Percentiles rank a stretch among this genome's conserved stretches.
Conservation (phyloP, 1,140 invertebrate species). For the Papilio helenus region DNA sequence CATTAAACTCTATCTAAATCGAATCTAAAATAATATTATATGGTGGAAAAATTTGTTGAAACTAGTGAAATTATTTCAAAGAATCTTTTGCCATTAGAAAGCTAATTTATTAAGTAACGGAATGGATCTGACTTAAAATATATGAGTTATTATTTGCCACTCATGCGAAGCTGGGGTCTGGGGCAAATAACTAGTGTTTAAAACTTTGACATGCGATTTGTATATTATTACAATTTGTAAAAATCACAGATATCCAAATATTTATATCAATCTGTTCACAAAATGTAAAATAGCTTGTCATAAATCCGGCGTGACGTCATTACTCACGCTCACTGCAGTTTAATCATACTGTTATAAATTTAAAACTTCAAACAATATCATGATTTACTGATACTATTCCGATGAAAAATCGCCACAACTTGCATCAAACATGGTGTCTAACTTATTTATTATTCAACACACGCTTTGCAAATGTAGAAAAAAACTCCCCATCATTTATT, state of each 20-base stretch:
- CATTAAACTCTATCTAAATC: background rate
- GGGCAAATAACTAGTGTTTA: background rate
- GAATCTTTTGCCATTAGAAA: too few species aligned
- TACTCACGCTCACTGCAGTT: slow-evolving; percentile 8
- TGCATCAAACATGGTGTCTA: slow-evolving; percentile 1
- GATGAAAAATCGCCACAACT: slow-evolving; percentile 23
- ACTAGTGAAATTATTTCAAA: too few species aligned
- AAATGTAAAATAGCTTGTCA: slow-evolving; percentile 11
- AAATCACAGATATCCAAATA: slow-evolving; percentile 2
- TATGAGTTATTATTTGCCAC: too few species aligned
- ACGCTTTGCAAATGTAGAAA: background rate
- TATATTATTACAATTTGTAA: slow-evolving; percentile 3
- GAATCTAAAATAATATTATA: too few species aligned
- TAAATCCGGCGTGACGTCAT: slow-evolving; percentile 15
- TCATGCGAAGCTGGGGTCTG: too few species aligned
- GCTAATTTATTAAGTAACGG: too few species aligned
- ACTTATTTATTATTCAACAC: slow-evolving; percentile 5
- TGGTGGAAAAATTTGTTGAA: too few species aligned
- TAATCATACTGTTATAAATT: slow-evolving; percentile 31
- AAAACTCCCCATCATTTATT: background rate
- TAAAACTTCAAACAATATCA: slow-evolving; percentile 27
- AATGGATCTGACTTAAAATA: too few species aligned
- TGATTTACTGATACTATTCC: slow-evolving; percentile 29
- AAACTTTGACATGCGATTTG: background rate
- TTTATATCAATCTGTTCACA: slow-evolving; percentile 17